Base-by-base conservation (phyloP, 2,888 invertebrate genomes). In the Platynereis dumerilii region DNA sequence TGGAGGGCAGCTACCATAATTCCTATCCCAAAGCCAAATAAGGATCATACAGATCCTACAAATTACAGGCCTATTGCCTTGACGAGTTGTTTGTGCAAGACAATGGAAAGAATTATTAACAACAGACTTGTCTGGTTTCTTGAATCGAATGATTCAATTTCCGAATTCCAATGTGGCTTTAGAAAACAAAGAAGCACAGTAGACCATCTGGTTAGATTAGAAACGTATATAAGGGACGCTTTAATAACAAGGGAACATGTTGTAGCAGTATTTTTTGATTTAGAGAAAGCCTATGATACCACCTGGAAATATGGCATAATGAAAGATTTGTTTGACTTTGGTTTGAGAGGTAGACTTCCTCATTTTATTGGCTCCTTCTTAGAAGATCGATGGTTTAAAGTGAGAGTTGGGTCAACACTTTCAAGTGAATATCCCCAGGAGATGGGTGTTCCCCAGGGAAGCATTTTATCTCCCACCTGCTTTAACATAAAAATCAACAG, bases 51-150 rank as follows among this genome's bases (percentile, higher is more conserved):
- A 20, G 64, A 72, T 45, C 68, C 70, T 26, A 60, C 48, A 0
- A 73, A 66, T 60, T 76, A 76, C 56, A 57, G 74, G 17, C 74
- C 76, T 12, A 76, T 76, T 17, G 71, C 74, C 29, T 63, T 76
- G 24, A 74, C 75, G 17, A 74, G 73, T 55, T 75, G 74, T 57
- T 55, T 76, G 7, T 74, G 74, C 42, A 77, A 76, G 62, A 57
- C 72, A 0, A 65, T 76, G 69, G 75, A 75, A 57, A 42, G 67
- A 45, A 72, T 76, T 70, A 65, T 76, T 3, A 75, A 72, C 52
- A 54, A 67, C 24, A 60, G 74, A 1, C 69, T 75, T 10, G 63
- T 71, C n/a, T 73, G 70, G 71, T 64, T 62, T 27, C 61, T 75
- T 10, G 72, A 74, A 52, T 45, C 63, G 10, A 62, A 71, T 26